Percentiles rank a stretch among this genome's conserved stretches.
Evolutionary conservation across 2,888 invertebrate species (phyloP).

Genomic region (Portevinia maculata): DNA sequence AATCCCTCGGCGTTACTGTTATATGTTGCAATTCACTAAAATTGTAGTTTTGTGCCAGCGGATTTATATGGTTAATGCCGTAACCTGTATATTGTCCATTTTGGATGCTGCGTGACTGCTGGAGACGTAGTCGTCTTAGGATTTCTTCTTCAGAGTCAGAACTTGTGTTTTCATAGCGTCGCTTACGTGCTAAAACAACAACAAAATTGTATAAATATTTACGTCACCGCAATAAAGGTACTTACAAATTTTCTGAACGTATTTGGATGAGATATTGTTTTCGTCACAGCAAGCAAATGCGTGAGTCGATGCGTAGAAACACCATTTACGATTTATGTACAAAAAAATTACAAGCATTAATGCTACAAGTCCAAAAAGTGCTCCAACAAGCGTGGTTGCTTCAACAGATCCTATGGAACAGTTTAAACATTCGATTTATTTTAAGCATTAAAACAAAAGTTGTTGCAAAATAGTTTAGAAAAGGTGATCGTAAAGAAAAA

Average conservation of each 20-base stretch:
- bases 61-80: constrained; percentile 80
- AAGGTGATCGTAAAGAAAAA: no score
- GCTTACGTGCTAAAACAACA: constrained; percentile 79
- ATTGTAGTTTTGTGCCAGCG: constrained; percentile 80
- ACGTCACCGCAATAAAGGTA: constrained; percentile 37
- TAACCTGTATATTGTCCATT: constrained; percentile 79
- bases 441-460: no score
- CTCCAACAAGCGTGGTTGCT: constrained; percentile 94
- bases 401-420: constrained; percentile 88
- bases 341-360: constrained; percentile 92
- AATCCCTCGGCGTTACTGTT: constrained; percentile 79
- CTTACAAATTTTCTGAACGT: constrained; percentile 82
- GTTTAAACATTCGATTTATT: no score
- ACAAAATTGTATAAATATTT: background rate
- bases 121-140: constrained; percentile 84
- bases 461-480: no score
- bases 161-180: constrained; percentile 84
- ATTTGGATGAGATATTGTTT: constrained; percentile 81
- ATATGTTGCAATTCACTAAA: constrained; percentile 81
- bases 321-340: constrained; percentile 92
- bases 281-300: constrained; percentile 87
- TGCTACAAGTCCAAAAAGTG: constrained; percentile 92
- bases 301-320: constrained; percentile 85
- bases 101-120: constrained; percentile 82
- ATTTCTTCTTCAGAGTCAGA: constrained; percentile 90